Evolutionary conservation across 2,888 invertebrate species (phyloP).

Genomic region (Nomada ruficornis): DNA sequence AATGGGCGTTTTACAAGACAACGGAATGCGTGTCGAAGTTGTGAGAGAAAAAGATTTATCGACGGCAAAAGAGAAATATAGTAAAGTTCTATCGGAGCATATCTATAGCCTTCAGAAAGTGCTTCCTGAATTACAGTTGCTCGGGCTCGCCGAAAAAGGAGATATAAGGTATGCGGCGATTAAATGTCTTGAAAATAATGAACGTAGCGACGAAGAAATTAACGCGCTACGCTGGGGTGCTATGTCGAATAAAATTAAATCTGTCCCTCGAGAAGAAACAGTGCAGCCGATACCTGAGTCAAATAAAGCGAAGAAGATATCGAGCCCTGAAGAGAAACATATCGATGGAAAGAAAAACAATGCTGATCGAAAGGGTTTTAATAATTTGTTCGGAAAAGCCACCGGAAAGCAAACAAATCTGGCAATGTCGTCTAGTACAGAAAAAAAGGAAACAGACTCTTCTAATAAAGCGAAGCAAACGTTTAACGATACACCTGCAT

Average conservation of each 20-base stretch:
- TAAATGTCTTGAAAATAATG: constrained; percentile 69
- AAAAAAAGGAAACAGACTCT: constrained; percentile 3
- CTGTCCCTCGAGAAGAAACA: constrained; percentile 39
- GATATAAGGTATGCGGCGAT: constrained; percentile 78
- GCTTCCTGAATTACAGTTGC: constrained; percentile 74
- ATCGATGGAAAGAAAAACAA: constrained; percentile 57
- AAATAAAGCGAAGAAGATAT: constrained; percentile 20
- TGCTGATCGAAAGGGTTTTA: constrained; percentile 68
- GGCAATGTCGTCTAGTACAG: neutral
- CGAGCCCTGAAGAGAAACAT: constrained; percentile 57
- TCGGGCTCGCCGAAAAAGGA: constrained; percentile 75
- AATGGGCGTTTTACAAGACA: constrained; percentile 79
- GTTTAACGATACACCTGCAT: constrained; percentile 24
- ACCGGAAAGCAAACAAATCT: constrained; percentile 56
- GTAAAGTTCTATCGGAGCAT: constrained; percentile 81
- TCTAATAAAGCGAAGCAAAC: constrained; percentile 12
- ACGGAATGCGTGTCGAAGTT: constrained; percentile 80
- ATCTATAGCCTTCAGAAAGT: constrained; percentile 83
- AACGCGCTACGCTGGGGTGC: constrained; percentile 71
- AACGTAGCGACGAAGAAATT: constrained; percentile 71
- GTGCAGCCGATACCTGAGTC: neutral
- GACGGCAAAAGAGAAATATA: constrained; percentile 78
- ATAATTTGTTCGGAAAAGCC: constrained; percentile 77
- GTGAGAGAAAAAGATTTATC: constrained; percentile 79
- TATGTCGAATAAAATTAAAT: constrained; percentile 28